Conservation (phyloP, 2,797 vertebrate genomes). For the Petrocephalus sullivani region DNA sequence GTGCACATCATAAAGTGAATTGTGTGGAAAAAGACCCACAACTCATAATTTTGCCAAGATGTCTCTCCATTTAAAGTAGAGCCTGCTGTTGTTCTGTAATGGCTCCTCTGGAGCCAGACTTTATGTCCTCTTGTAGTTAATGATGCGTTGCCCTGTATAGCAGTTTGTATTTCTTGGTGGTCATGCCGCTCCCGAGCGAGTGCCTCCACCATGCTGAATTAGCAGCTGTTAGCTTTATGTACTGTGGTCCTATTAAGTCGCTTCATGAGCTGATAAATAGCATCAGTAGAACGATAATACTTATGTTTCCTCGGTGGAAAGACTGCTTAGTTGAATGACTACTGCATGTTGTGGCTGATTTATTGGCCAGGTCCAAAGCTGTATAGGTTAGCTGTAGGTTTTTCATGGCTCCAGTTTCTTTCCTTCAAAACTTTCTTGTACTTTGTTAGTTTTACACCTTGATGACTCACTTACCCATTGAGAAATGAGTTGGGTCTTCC, state of each 20-base stretch:
- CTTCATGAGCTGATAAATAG: constrained; percentile 19
- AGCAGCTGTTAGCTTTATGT: constrained; percentile 12
- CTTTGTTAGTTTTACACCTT: not conserved
- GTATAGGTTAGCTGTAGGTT: not conserved
- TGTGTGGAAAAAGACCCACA: not conserved
- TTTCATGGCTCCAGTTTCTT: not conserved
- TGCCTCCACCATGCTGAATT: not conserved
- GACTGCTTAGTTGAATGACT: not conserved
- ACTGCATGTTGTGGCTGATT: not conserved
- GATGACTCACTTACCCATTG: not conserved
- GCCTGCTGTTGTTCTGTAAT: constrained; percentile 1
- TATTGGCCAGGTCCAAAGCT: not conserved
- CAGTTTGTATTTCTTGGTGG: not conserved
- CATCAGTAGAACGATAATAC: not conserved
- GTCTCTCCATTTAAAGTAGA: not conserved
- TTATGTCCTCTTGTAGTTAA: constrained; percentile 4
- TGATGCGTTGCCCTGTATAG: constrained; percentile 18
- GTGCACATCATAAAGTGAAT: not conserved
- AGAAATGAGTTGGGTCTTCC: not conserved
- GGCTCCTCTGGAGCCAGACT: not conserved
- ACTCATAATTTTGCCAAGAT: not conserved
- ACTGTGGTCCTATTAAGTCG: constrained; percentile 16
- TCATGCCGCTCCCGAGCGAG: not conserved
- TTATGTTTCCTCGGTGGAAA: not conserved
- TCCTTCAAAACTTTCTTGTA: not conserved